These are phyloP conservation scores for Carpatolechia fugitivella DNA, from an alignment of 2,888 invertebrate species.

Conservation along the genomic window DNA sequence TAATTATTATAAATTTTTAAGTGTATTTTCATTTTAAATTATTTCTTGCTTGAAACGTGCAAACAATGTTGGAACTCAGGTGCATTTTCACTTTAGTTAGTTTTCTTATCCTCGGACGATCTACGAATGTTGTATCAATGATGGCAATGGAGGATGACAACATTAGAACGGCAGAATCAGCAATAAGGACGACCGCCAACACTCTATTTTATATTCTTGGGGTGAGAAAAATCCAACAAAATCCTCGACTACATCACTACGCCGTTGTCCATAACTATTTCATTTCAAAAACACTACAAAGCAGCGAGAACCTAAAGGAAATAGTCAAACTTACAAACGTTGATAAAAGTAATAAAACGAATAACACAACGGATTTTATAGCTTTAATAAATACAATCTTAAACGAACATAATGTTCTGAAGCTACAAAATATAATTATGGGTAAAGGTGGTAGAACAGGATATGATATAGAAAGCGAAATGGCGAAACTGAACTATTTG, in stretches of 20 bases:
- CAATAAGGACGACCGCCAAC: conserved; percentile 20
- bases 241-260: conserved; percentile 15
- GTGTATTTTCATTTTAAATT: background rate
- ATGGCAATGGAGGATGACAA: conserved; percentile 24
- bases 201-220: background rate
- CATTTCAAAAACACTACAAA: conserved; percentile 1
- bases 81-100: background rate
- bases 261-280: conserved; percentile 3
- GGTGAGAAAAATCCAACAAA: background rate
- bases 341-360: conserved; percentile 27
- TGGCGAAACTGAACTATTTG: background rate
- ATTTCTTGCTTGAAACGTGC: background rate
- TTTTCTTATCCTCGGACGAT: background rate
- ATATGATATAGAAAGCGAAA: background rate
- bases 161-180: conserved; percentile 26
- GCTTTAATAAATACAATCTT: conserved; percentile 6
- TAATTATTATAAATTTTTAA: background rate
- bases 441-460: background rate
- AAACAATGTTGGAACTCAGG: background rate
- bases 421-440: background rate
- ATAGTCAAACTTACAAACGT: conserved; percentile 2
- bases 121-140: background rate
- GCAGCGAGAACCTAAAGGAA: background rate
- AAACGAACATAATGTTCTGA: background rate
- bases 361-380: conserved; percentile 21